These are phyloP conservation scores for Gadus chalcogrammus DNA, from an alignment of 2,113 vertebrate genomes.

Conservation along the genomic window DNA sequence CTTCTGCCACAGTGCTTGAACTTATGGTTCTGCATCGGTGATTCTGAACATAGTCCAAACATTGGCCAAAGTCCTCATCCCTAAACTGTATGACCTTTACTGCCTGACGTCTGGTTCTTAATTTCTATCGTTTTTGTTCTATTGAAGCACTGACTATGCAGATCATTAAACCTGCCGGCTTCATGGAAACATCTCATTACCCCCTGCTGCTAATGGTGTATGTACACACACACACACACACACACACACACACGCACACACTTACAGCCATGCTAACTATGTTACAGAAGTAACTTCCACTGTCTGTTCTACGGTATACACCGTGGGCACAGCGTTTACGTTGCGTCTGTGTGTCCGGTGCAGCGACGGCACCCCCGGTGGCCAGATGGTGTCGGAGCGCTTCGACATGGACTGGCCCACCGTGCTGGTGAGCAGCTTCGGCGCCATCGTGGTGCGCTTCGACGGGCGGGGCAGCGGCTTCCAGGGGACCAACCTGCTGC, in stretches of 20 bases:
- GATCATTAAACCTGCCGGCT: constrained; percentile 91
- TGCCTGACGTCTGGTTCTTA: no score
- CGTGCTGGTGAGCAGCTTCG: constrained; percentile 88
- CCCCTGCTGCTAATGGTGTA: constrained; percentile 91
- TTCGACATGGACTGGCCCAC: constrained; percentile 88
- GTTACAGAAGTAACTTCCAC: neutral
- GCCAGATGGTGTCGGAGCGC: constrained; percentile 84
- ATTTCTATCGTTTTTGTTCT: neutral
- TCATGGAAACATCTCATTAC: constrained; percentile 80
- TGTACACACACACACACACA: constrained; percentile 58
- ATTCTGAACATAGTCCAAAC: no score
- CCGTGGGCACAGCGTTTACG: neutral
- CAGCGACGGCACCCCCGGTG: constrained; percentile 86
- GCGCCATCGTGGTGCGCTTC: constrained; percentile 79
- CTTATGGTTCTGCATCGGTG: no score
- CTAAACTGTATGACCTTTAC: no score
- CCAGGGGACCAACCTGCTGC: constrained; percentile 88
- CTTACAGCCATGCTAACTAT: neutral
- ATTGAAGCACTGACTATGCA: constrained; percentile 83
- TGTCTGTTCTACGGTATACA: neutral
- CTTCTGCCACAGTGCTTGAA: no score
- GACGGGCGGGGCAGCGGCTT: constrained; percentile 91
- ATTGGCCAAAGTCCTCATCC: no score
- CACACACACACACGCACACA: constrained; percentile 6
- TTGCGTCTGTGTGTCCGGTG: constrained; percentile 15